Percentiles rank a stretch among this genome's conserved stretches.
phyloP scores from a whole-genome alignment of 2,797 vertebrate species.

The Lagodon rhomboides region DNA sequence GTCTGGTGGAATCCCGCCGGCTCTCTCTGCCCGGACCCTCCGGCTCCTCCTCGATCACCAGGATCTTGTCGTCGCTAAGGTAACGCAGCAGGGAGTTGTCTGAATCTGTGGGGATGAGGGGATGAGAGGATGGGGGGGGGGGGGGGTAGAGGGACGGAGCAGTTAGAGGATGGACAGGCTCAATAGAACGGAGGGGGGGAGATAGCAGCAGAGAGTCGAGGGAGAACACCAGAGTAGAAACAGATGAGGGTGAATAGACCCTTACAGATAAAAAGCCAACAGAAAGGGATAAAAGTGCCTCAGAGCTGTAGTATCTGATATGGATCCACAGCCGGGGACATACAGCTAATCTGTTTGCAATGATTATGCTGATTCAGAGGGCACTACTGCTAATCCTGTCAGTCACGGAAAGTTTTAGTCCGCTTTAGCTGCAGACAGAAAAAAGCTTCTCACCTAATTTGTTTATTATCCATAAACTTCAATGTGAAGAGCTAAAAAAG shows the following conservation, averaged over 20 bases:
- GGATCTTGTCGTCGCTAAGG: constrained; percentile 93
- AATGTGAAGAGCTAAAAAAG: constrained; percentile 58
- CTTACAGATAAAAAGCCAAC: constrained; percentile 62
- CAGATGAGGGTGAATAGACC: constrained; percentile 54
- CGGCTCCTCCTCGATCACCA: constrained; percentile 93
- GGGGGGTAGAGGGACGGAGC: constrained; percentile 8
- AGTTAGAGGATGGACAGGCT: constrained; percentile 48
- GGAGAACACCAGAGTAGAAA: constrained; percentile 42
- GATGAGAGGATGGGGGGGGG: background rate
- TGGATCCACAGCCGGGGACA: constrained; percentile 59
- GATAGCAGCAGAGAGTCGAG: constrained; percentile 39
- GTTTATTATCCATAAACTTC: constrained; percentile 61
- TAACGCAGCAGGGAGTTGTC: constrained; percentile 93
- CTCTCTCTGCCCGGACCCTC: constrained; percentile 87
- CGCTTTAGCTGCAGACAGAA: constrained; percentile 29
- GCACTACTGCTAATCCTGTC: constrained; percentile 45
- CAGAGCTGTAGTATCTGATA: constrained; percentile 63
- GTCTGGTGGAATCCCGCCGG: constrained; percentile 88
- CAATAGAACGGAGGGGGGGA: constrained; percentile 24
- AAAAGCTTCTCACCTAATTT: constrained; percentile 55
- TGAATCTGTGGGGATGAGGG: constrained; percentile 82
- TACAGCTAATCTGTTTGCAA: constrained; percentile 65
- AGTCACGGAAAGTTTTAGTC: constrained; percentile 58
- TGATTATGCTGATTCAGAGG: constrained; percentile 65
- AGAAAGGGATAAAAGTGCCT: constrained; percentile 61